Percentiles rank a stretch among this genome's conserved stretches.
Evolutionary conservation across 1,140 invertebrate species (phyloP).

Genomic region (Trichonephila clavata): DNA sequence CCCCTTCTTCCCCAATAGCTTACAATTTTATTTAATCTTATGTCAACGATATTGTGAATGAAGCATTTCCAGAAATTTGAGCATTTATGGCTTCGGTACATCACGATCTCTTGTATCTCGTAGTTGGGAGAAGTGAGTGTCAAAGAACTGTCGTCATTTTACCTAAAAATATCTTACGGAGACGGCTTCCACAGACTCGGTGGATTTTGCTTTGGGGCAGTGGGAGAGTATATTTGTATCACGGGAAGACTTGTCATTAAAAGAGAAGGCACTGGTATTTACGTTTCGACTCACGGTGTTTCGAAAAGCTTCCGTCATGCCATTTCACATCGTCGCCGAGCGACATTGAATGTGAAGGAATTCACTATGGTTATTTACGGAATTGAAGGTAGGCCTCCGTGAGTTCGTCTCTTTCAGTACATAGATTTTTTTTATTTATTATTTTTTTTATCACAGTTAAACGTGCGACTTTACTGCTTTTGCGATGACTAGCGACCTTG

Average conservation of each 20-base stretch:
- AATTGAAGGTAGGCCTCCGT: neutral
- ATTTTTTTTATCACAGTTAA: neutral
- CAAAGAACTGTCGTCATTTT: slow-evolving; percentile 51
- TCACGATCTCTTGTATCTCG: neutral
- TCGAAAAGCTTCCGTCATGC: slow-evolving; percentile 18
- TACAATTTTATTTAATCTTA: no score
- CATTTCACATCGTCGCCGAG: neutral
- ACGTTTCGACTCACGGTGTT: slow-evolving; percentile 25
- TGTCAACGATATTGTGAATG: no score
- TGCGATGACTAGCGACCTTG: neutral
- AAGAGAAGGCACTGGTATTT: neutral
- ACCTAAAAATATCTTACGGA: slow-evolving; percentile 37
- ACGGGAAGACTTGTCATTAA: neutral
- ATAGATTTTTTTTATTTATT: neutral
- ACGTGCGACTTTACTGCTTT: neutral
- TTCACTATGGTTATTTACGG: slow-evolving; percentile 16
- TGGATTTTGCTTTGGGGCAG: slow-evolving; percentile 35
- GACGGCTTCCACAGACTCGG: neutral
- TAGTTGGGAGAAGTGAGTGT: neutral
- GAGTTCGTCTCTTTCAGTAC: neutral
- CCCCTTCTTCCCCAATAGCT: no score
- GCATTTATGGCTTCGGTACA: neutral
- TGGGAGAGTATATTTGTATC: slow-evolving; percentile 56
- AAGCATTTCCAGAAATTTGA: no score
- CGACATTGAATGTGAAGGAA: slow-evolving; percentile 46